Percentiles rank a stretch among this genome's conserved stretches.
phyloP scores from a whole-genome alignment of 2,797 vertebrate genomes.

The Tamandua tetradactyla region DNA sequence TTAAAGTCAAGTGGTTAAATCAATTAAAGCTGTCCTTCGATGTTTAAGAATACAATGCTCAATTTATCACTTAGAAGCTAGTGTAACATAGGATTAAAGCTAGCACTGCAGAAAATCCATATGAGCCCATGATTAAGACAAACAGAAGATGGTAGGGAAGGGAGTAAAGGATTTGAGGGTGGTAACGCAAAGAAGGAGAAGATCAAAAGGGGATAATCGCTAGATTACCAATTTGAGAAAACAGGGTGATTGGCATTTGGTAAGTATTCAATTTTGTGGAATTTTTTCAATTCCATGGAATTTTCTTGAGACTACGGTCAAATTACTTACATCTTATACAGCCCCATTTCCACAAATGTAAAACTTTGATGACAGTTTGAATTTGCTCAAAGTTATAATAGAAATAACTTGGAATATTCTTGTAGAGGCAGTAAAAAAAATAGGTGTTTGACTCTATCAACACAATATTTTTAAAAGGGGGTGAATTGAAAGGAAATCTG shows the following conservation, averaged over 20 bases:
- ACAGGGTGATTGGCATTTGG: background rate
- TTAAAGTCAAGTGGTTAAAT: slow-evolving; percentile 80
- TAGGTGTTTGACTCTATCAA: background rate
- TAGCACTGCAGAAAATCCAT: background rate
- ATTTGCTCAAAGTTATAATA: background rate
- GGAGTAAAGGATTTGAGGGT: background rate
- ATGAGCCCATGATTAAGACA: background rate
- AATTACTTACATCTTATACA: background rate
- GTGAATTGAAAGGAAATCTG: background rate
- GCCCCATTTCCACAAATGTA: background rate
- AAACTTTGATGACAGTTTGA: background rate
- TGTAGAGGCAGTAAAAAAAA: background rate
- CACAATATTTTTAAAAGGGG: background rate
- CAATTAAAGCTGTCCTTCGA: slow-evolving; percentile 72
- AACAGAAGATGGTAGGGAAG: background rate
- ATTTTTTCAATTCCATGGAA: background rate
- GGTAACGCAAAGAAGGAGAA: background rate
- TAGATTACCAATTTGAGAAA: background rate
- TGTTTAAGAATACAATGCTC: slow-evolving; percentile 60
- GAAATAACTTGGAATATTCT: background rate
- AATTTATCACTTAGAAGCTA: slow-evolving; percentile 49
- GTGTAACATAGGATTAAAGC: background rate
- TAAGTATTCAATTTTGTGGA: background rate
- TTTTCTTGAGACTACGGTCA: background rate
- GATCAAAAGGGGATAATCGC: background rate